Base-by-base conservation (phyloP, 1,140 invertebrate species). In the Drosophila kikkawai region DNA sequence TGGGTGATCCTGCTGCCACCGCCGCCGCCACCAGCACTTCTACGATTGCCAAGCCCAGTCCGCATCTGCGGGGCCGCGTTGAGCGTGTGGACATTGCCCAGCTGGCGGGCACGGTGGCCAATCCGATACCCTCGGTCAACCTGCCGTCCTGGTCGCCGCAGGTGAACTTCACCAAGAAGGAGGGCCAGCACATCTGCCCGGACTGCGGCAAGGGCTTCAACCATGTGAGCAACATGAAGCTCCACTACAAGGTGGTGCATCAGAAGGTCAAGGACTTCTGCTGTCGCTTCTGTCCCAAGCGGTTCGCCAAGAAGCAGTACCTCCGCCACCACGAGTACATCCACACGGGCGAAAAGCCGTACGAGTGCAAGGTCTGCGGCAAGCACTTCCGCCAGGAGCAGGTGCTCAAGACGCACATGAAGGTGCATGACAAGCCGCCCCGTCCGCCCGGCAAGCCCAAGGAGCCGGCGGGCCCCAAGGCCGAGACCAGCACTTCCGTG, bases 281-380 rank as follows among this genome's bases (percentile, higher is more conserved):
- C 39, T 93, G 92, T 61, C 79, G 91, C 48, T 92, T 91, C 57
- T 93, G 92, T 56, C 81, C 90, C n/a, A 86, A 91, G 48, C 74
- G 87, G 4, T 93, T 93, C 45, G 87, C 91, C 17, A 93, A 93
- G 64, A 91, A 91, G 37, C 92, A 93, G 50, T 91, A 91, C n/a
- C 59, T 92, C 9, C 92, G 92, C 19, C 91, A 93, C 65, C 92
- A 93, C 57, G 91, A 92, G 47, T 92, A 90, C 69, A 92, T 91
- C 0, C 92, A 93, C 34, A 93, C 92, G 50, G 95, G 95, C 4
- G 91, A 92, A 41, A 92, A 92, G 56, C 91, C 91, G 0, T 91
- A 85, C 64, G 91, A 91, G 45, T 92, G 91, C 59, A 85, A 80
- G 56, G 75, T 82, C 5, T 92, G 91, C 45, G 88, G 85, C 36